phyloP scores from a whole-genome alignment of 1,140 invertebrate genomes.

The Drosophila truncata region DNA sequence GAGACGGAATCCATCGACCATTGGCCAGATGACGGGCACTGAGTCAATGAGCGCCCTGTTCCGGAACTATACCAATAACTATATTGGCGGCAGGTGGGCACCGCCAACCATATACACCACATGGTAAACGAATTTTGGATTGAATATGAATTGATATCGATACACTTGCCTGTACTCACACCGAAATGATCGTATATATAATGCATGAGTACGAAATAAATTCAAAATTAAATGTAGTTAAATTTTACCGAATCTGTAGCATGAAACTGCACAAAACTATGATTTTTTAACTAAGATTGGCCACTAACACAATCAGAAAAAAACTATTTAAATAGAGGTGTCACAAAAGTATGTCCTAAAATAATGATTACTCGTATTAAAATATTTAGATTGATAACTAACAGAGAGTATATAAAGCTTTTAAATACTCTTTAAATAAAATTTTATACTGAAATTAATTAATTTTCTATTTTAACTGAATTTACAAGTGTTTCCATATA shows the following conservation, averaged over 20 bases:
- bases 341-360: background rate
- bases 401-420: background rate
- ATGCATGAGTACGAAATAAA: slow-evolving; percentile 71
- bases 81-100: slow-evolving; percentile 92
- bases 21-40: slow-evolving; percentile 92
- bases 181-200: slow-evolving; percentile 40
- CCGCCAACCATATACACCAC: slow-evolving; percentile 85
- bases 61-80: slow-evolving; percentile 93
- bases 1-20: slow-evolving; percentile 92
- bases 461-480: background rate
- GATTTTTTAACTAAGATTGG: slow-evolving; percentile 4
- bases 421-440: no score
- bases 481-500: background rate
- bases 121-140: slow-evolving; percentile 85
- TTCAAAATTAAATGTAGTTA: slow-evolving; percentile 41
- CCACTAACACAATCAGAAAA: slow-evolving; percentile 22
- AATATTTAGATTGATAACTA: background rate
- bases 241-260: slow-evolving; percentile 33
- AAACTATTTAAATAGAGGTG: background rate
- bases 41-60: slow-evolving; percentile 96
- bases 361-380: background rate
- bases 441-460: background rate
- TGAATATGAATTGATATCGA: slow-evolving; percentile 33
- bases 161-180: slow-evolving; percentile 43
- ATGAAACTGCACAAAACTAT: slow-evolving; percentile 62